phyloP scores from a whole-genome alignment of 2,113 vertebrate species.

The Oreochromis tanganicae region DNA sequence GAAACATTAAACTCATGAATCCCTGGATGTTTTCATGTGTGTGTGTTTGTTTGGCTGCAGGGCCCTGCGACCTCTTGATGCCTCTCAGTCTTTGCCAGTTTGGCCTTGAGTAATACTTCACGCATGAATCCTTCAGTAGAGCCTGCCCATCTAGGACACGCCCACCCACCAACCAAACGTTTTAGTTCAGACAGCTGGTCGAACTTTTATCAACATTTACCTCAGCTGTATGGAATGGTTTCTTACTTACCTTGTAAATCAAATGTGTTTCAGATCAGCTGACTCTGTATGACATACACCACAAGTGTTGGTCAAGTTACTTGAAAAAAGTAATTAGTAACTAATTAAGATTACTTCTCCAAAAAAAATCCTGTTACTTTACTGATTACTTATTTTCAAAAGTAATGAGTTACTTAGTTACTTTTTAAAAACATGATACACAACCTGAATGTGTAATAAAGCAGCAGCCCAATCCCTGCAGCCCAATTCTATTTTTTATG shows the following conservation, averaged over 20 bases:
- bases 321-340: background rate
- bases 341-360: background rate
- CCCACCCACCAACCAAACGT: background rate
- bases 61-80: background rate
- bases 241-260: background rate
- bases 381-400: background rate
- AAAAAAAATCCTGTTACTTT: background rate
- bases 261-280: background rate
- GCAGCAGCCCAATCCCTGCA: background rate
- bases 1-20: background rate
- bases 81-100: background rate
- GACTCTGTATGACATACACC: background rate
- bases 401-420: background rate
- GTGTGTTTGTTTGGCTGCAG: background rate
- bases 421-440: background rate
- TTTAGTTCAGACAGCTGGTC: background rate
- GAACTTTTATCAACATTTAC: background rate
- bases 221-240: background rate
- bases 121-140: background rate
- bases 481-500: rapidly evolving
- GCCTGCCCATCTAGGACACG: background rate
- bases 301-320: background rate
- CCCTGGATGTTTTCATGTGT: background rate
- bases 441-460: background rate
- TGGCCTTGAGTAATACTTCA: background rate